Conservation (phyloP, 2,113 vertebrate genomes). For the Megatriorchis doriae region DNA sequence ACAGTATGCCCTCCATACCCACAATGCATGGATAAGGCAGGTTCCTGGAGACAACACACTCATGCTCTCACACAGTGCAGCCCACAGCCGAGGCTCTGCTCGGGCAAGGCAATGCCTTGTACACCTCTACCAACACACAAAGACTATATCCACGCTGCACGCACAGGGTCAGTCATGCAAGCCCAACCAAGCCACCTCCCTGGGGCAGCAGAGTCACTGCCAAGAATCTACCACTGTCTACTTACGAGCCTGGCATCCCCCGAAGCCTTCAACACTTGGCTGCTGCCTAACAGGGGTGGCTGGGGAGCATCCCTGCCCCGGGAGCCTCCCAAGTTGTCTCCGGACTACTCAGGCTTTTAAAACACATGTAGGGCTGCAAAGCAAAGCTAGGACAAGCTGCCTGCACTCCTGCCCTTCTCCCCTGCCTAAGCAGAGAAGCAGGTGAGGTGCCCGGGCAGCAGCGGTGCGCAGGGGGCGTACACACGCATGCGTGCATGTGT, state of each 20-base stretch:
- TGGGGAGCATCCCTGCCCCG: background rate
- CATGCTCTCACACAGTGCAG: rapidly evolving
- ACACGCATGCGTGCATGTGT: rapidly evolving
- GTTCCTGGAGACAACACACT: background rate
- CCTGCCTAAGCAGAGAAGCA: background rate
- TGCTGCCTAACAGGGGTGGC: background rate
- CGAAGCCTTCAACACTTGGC: background rate
- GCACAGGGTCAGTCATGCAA: rapidly evolving
- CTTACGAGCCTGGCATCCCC: background rate
- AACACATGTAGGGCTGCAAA: rapidly evolving
- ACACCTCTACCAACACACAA: background rate
- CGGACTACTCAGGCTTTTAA: background rate
- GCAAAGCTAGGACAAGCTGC: background rate
- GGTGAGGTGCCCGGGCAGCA: rapidly evolving
- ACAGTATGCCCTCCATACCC: background rate
- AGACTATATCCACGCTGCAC: background rate
- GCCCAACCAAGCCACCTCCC: background rate
- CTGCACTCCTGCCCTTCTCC: background rate
- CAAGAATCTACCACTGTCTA: background rate
- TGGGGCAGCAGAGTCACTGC: rapidly evolving
- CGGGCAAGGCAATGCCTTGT: background rate
- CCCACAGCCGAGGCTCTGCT: rapidly evolving
- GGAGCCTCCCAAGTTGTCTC: background rate
- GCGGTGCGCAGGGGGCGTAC: rapidly evolving
- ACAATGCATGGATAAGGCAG: rapidly evolving